phyloP scores from a whole-genome alignment of 2,797 vertebrate genomes.

The Capromys pilorides region DNA sequence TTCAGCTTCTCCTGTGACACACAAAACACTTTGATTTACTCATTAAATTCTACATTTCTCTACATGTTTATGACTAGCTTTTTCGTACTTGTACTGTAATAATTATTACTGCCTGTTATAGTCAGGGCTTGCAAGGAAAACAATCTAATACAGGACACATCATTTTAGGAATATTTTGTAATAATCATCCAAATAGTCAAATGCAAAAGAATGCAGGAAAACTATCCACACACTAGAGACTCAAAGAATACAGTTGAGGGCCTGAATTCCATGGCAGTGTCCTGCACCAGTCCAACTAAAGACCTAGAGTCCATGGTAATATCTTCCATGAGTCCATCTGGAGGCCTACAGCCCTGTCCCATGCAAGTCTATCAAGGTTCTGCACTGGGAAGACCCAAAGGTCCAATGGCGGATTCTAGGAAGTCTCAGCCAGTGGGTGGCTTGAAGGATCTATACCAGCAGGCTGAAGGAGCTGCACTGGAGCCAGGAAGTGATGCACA shows the following conservation, averaged over 20 bases:
- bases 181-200: neutral
- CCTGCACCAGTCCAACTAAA: neutral
- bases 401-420: neutral
- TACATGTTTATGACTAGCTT: neutral
- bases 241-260: neutral
- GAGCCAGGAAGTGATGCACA: neutral
- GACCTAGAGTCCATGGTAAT: neutral
- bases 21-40: constrained; percentile 23
- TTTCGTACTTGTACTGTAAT: neutral
- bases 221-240: neutral
- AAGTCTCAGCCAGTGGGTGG: neutral
- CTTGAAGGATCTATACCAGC: neutral
- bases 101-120: neutral
- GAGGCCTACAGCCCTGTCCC: neutral
- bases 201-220: neutral
- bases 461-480: neutral
- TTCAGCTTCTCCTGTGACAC: neutral
- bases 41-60: neutral
- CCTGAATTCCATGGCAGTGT: neutral
- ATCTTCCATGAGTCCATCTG: neutral
- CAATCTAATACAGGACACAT: neutral
- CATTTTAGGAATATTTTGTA: neutral
- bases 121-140: neutral
- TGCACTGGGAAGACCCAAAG: neutral
- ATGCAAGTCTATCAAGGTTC: neutral